These are phyloP conservation scores for Pipra filicauda DNA, from an alignment of 2,113 vertebrate genomes.

Conservation along the genomic window DNA sequence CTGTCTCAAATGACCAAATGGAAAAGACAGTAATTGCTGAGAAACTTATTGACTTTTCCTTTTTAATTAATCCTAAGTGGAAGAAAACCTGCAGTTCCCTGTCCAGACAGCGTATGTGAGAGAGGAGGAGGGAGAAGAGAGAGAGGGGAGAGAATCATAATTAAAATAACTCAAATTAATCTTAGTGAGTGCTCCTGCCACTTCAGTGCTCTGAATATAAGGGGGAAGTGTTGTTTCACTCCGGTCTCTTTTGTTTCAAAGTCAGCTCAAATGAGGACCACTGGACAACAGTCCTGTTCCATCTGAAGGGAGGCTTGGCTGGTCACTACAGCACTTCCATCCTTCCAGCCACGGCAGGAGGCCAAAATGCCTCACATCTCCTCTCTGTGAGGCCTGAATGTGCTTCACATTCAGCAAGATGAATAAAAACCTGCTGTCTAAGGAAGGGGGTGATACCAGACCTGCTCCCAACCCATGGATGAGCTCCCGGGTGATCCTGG, in stretches of 20 bases:
- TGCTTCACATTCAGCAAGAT: not conserved
- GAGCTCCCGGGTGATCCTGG: not conserved
- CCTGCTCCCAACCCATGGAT: not conserved
- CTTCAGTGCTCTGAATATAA: not conserved
- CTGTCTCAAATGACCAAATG: conserved; percentile 30
- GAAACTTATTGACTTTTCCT: conserved; percentile 57
- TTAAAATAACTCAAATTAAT: conserved; percentile 63
- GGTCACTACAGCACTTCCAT: not conserved
- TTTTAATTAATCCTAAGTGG: conserved; percentile 68
- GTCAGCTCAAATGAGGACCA: not conserved
- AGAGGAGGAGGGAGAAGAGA: not conserved
- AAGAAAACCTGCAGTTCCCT: conserved; percentile 54
- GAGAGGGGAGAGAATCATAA: conserved; percentile 50
- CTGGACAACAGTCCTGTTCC: not conserved
- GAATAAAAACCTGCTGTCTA: fast-evolving
- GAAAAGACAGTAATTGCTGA: conserved; percentile 49
- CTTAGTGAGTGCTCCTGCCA: conserved; percentile 36
- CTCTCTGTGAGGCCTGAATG: not conserved
- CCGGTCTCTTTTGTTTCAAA: not conserved
- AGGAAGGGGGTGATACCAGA: not conserved
- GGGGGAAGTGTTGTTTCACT: not conserved
- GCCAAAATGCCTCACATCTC: not conserved
- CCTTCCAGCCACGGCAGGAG: not conserved
- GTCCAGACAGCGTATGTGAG: not conserved
- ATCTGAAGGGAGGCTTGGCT: not conserved